Conservation (phyloP, 2,797 vertebrate species). For the Schizopygopsis pylzovi region DNA sequence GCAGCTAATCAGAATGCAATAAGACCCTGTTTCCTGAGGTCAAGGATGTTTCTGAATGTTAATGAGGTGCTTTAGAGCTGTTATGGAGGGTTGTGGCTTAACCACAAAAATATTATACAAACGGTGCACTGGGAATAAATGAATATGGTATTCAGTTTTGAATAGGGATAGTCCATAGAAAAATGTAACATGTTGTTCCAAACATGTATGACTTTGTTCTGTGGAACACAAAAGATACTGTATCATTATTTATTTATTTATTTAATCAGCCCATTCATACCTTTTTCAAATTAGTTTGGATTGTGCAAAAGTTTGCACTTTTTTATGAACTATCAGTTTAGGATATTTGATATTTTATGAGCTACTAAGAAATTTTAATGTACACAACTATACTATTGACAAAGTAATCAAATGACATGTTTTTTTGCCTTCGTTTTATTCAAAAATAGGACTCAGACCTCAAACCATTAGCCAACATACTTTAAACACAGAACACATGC, state of each 20-base stretch:
- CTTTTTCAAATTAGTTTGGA: neutral
- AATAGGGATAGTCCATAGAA: neutral
- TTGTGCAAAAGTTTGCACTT: neutral
- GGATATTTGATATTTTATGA: neutral
- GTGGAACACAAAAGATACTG: neutral
- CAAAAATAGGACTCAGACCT: neutral
- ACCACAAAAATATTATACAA: conserved; percentile 73
- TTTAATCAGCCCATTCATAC: neutral
- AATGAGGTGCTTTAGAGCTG: conserved; percentile 62
- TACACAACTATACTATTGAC: neutral
- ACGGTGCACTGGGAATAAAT: conserved; percentile 64
- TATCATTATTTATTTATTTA: neutral
- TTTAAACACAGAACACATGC: neutral
- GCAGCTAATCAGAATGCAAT: conserved; percentile 71
- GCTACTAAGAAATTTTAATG: neutral
- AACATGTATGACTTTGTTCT: neutral
- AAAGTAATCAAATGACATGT: neutral
- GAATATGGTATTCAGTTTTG: conserved; percentile 7
- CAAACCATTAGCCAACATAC: neutral
- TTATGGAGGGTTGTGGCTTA: conserved; percentile 73
- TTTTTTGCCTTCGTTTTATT: neutral
- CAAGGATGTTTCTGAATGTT: conserved; percentile 76
- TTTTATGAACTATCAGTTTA: neutral
- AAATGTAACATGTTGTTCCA: neutral
- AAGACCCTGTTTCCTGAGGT: conserved; percentile 70